These are phyloP conservation scores for Myodes glareolus DNA, from an alignment of 2,113 vertebrate genomes.

Conservation along the genomic window DNA sequence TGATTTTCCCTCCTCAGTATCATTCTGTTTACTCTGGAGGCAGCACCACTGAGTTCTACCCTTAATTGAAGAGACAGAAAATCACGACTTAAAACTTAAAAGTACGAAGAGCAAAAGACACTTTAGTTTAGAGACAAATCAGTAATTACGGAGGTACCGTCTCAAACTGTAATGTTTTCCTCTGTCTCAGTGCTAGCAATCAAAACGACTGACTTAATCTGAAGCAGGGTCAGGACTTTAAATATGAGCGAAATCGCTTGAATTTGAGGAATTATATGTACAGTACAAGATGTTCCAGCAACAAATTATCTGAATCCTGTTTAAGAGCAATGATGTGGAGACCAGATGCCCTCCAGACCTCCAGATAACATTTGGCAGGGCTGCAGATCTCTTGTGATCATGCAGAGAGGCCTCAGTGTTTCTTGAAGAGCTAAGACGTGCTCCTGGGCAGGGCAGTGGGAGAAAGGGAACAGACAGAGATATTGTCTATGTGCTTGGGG, in stretches of 20 bases:
- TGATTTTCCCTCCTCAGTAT: slow-evolving; percentile 71
- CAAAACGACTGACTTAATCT: slow-evolving; percentile 32
- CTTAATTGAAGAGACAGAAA: slow-evolving; percentile 76
- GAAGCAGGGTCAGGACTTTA: slow-evolving; percentile 27
- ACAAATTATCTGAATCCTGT: slow-evolving; percentile 1
- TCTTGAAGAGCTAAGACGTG: background rate
- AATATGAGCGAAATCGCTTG: slow-evolving; percentile 56
- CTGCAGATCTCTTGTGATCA: background rate
- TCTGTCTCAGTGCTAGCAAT: slow-evolving; percentile 54
- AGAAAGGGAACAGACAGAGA: background rate
- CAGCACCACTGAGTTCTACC: slow-evolving; percentile 58
- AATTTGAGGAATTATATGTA: slow-evolving; percentile 48
- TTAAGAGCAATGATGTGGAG: background rate
- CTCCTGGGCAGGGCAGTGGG: background rate
- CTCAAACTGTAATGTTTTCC: slow-evolving; percentile 58
- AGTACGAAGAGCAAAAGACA: slow-evolving; percentile 68
- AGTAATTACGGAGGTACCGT: slow-evolving; percentile 63
- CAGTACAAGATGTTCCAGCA: slow-evolving; percentile 52
- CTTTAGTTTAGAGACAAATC: slow-evolving; percentile 66
- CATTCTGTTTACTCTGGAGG: slow-evolving; percentile 73
- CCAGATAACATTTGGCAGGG: background rate
- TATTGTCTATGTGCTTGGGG: background rate
- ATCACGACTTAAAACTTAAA: slow-evolving; percentile 58
- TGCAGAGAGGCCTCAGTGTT: background rate
- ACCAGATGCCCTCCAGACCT: background rate